These are phyloP conservation scores for Dichetophora obliterata DNA, from an alignment of 2,888 invertebrate species.

Conservation along the genomic window DNA sequence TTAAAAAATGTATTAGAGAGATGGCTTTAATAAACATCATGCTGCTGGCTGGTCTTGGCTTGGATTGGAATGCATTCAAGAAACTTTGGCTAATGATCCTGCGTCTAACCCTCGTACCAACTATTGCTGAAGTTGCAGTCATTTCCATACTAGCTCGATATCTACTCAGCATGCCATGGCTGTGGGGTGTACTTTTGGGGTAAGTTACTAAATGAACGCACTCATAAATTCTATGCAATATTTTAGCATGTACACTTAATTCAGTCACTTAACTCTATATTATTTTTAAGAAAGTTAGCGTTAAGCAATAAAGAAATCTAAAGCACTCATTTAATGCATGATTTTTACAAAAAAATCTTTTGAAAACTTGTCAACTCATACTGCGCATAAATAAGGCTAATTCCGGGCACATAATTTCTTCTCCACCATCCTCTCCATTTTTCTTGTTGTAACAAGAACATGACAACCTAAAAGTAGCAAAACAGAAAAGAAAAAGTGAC, in stretches of 20 bases:
- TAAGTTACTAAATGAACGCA: conserved; percentile 57
- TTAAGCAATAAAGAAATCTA: no score
- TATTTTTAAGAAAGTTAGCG: no score
- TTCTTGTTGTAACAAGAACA: no score
- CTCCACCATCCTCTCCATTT: no score
- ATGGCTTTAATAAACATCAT: conserved; percentile 77
- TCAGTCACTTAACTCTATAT: background rate
- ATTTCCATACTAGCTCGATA: conserved; percentile 72
- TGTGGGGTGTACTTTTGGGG: conserved; percentile 74
- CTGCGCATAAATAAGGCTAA: background rate
- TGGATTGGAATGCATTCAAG: conserved; percentile 74
- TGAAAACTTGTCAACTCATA: background rate
- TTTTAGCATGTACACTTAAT: background rate
- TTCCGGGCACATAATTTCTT: background rate
- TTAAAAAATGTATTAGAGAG: conserved; percentile 71
- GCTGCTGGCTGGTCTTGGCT: conserved; percentile 76
- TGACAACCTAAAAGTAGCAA: background rate
- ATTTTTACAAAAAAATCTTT: no score
- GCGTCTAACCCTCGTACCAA: conserved; percentile 74
- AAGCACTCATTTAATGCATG: no score
- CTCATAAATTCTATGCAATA: background rate
- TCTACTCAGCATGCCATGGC: conserved; percentile 74
- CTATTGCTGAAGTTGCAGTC: conserved; percentile 73
- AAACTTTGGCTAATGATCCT: conserved; percentile 72
- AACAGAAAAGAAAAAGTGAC: background rate